Base-by-base conservation (phyloP, 2,888 invertebrate species). In the Deladenus siricidicola region DNA sequence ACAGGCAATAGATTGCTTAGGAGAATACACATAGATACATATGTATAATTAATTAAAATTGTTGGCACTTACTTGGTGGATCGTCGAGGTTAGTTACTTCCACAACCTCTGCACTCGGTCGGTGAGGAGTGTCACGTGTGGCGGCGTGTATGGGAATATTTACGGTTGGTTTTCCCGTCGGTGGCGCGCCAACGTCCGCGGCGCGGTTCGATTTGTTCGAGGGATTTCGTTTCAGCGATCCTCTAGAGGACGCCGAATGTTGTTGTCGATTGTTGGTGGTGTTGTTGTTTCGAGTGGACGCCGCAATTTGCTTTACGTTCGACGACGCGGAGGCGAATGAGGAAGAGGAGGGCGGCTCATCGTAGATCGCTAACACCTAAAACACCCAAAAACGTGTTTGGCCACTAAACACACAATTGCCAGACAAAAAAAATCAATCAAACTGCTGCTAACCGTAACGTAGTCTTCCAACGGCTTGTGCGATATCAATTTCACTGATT, bases 391-490 rank as follows among this genome's bases (percentile, higher is more conserved):
- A 49, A 50, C 19, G 30, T 29, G 10, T 19, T 26, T 50, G 29
- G 50, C 21, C 24, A 4, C 8, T 21, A 19, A 4, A 6, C 24
- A 3, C 4, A 3, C 28, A n/a, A 26, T 8, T 19, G 50, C 14
- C 8, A 50, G 30, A 45, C 23, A 24, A 14, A 17, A 17, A 45
- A n/a, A 24, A 34, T 1, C 14, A 56, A 56, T n/a, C 28, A 30
- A 39, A 39, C n/a, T n/a, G n/a, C n/a, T n/a, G n/a, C 58, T 48
- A 19, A 60, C 60, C n/a, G 60, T 60, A 19, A 60, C 58, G 26
- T 60, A 60, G 39, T 60, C 60, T 19, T 60, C 50, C 2, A 50
- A 24, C n/a, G 50, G 50, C 23, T 26, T 21, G 19, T 28, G 30
- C 26, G 50, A 50, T 21, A 50, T 24, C 42, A 42, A 42, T n/a